Percentiles rank a stretch among this genome's conserved stretches.
These are phyloP conservation scores for Scomber scombrus DNA, from an alignment of 2,113 vertebrate genomes.

Conservation along the genomic window DNA sequence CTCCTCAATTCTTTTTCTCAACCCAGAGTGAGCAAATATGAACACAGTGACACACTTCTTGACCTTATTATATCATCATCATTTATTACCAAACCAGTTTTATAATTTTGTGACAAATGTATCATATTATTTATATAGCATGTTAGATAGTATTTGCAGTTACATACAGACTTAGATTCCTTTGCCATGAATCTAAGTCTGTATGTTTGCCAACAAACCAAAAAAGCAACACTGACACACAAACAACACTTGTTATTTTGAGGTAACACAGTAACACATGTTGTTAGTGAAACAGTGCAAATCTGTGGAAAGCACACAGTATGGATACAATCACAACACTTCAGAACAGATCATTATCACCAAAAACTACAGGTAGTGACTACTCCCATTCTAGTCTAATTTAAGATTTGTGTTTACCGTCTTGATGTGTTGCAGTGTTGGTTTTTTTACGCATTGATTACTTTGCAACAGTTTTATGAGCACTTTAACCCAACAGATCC, in stretches of 20 bases:
- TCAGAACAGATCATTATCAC: not conserved
- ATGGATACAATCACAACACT: constrained; percentile 35
- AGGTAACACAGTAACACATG: not conserved
- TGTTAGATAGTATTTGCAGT: not conserved
- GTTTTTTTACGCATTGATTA: not conserved
- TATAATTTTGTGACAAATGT: not conserved
- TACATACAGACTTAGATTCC: no score
- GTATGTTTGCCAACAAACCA: not conserved
- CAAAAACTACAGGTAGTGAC: not conserved
- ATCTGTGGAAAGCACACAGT: not conserved
- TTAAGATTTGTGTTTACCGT: no score
- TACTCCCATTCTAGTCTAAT: no score
- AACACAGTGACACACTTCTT: not conserved
- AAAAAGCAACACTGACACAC: not conserved
- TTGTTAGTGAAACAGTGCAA: not conserved
- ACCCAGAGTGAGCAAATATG: not conserved
- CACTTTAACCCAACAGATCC: not conserved
- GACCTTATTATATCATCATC: no score
- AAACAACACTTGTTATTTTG: no score
- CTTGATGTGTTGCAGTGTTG: constrained; percentile 16
- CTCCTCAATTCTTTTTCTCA: not conserved
- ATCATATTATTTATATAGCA: not conserved
- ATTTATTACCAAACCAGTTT: not conserved
- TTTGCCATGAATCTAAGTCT: not conserved
- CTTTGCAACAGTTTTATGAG: constrained; percentile 1